Percentiles rank a stretch among this genome's conserved stretches.
These are phyloP conservation scores for Erinaceus europaeus DNA, from an alignment of 2,113 vertebrate species.

Conservation along the genomic window DNA sequence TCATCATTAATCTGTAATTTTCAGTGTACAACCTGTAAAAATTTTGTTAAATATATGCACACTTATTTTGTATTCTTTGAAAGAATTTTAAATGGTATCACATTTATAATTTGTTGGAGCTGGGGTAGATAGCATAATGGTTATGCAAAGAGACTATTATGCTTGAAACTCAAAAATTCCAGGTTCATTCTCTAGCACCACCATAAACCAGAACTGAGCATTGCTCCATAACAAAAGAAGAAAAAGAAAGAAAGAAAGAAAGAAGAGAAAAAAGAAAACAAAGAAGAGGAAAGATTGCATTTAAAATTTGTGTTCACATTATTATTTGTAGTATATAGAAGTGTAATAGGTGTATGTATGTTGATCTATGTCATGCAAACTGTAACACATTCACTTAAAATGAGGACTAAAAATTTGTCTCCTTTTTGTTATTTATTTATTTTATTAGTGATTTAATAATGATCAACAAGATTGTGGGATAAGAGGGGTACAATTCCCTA, in stretches of 20 bases:
- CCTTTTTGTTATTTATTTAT: too few relatives aligned
- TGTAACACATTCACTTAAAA: not conserved
- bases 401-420: not conserved
- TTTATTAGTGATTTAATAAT: too few relatives aligned
- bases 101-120: not conserved
- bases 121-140: not conserved
- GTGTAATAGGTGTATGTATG: too few relatives aligned
- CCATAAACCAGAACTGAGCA: too few relatives aligned
- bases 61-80: not conserved
- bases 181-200: not conserved
- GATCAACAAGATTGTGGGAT: too few relatives aligned
- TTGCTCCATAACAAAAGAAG: not conserved
- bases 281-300: not conserved
- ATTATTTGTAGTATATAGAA: not conserved
- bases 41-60: not conserved
- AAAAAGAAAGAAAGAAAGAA: too few relatives aligned
- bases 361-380: too few relatives aligned
- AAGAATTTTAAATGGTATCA: not conserved
- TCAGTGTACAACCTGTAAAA: not conserved
- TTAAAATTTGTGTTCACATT: too few relatives aligned
- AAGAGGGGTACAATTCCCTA: too few relatives aligned
- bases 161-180: not conserved
- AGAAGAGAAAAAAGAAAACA: not conserved
- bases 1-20: not conserved
- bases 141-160: too few relatives aligned